Evolutionary conservation across 2,888 invertebrate genomes (phyloP).

Genomic region (Monopis laevigella): DNA sequence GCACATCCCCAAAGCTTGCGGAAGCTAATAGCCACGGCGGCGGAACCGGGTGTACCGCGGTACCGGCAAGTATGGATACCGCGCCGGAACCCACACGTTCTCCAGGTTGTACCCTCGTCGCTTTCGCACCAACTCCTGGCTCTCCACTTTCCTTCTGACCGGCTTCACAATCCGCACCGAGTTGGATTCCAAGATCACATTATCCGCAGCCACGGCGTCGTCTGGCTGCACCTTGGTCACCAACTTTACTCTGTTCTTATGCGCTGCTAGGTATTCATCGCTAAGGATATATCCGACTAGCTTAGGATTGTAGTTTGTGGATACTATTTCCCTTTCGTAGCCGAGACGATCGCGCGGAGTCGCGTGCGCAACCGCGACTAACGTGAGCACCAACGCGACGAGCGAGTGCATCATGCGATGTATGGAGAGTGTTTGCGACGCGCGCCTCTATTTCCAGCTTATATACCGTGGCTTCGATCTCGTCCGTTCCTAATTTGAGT

Average conservation of each 20-base stretch:
- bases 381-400: constrained; percentile 31
- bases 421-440: constrained; percentile 55
- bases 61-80: constrained; percentile 56
- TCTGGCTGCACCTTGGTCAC: constrained; percentile 46
- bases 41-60: constrained; percentile 51
- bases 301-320: constrained; percentile 41
- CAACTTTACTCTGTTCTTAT: constrained; percentile 49
- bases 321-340: constrained; percentile 53
- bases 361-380: constrained; percentile 39
- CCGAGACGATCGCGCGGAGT: constrained; percentile 41
- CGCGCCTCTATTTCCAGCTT: constrained; percentile 54
- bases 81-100: constrained; percentile 56
- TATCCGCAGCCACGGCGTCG: constrained; percentile 47
- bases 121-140: constrained; percentile 34
- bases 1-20: constrained; percentile 25
- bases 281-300: constrained; percentile 42
- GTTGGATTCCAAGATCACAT: constrained; percentile 54
- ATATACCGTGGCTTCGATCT: constrained; percentile 56
- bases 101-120: constrained; percentile 60
- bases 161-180: constrained; percentile 46
- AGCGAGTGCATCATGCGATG: constrained; percentile 60
- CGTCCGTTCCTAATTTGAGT: constrained; percentile 58
- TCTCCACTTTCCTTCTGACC: constrained; percentile 24
- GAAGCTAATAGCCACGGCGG: constrained; percentile 54
- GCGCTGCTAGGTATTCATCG: constrained; percentile 33